Base-by-base conservation (phyloP, 2,888 invertebrate species). In the Gisinianus flammeolus region DNA sequence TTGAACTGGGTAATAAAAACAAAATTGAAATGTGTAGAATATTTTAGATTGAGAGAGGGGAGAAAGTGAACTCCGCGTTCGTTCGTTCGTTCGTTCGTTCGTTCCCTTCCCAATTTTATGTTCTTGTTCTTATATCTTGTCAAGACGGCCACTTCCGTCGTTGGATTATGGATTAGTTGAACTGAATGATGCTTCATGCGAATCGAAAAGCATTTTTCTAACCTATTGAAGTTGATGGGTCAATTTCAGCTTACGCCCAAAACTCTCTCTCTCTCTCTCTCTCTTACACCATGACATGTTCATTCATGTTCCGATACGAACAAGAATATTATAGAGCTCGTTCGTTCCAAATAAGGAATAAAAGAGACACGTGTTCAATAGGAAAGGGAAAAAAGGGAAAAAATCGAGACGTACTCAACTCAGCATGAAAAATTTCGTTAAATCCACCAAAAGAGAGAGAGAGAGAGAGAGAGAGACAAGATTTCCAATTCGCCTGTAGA, bases 371-470 rank as follows among this genome's bases (percentile, higher is more conserved):
- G 71, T 71, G 71, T 54, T 71, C 56, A 26, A 56, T 71, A 44
- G 69, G 69, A 31, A 69, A 69, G 69, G 44, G 28, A 58, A 22
- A 58, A 5, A 44, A 67, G 67, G 33, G 33, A 33, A 67, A 67
- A 71, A 71, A 30, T 22, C n/a, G n/a, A 54, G 70, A 76, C 69
- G 70, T 56, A 76, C 70, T 76, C 70, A 76, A 76, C 76, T 70
- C 70, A 70, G 76, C 76, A 76, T 76, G 76, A 76, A 76, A 76
- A 76, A 76, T 76, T 76, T 76, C 76, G 76, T 76, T 76, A 76
- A 76, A 76, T 76, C 76, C 64, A 76, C 58, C 56, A 76, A 68
- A 33, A 69, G 24, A 69, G 8, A 12, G 31, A 72, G 31, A 74
- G 52, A 52, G 4, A 33, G 31, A 31, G 58, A 54, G 56, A 71